These are phyloP conservation scores for Apodemia mormo DNA, from an alignment of 2,888 invertebrate species.

Conservation along the genomic window DNA sequence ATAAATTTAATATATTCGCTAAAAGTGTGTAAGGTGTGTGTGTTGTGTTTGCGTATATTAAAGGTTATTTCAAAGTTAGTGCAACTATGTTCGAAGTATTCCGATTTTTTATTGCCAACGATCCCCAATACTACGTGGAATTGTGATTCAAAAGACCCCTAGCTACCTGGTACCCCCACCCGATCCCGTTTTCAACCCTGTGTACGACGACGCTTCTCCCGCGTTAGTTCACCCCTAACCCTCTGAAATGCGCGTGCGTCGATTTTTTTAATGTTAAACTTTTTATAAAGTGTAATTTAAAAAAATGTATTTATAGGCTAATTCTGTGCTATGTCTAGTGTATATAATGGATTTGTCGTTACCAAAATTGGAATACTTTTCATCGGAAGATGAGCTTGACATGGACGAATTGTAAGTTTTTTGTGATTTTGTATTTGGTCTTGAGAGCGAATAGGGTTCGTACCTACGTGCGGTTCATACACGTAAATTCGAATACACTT, in stretches of 20 bases:
- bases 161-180: conserved; percentile 62
- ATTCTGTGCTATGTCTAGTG: conserved; percentile 66
- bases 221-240: conserved; percentile 57
- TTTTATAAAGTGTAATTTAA: conserved; percentile 35
- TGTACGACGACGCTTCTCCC: conserved; percentile 28
- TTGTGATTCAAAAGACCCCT: conserved; percentile 56
- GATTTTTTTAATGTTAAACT: conserved; percentile 34
- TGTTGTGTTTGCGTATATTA: neutral
- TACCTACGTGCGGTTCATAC: neutral
- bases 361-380: conserved; percentile 40
- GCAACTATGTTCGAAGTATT: neutral
- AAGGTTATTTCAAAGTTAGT: neutral
- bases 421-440: neutral
- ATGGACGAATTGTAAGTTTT: conserved; percentile 46
- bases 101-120: conserved; percentile 48
- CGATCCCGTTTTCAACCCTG: conserved; percentile 37
- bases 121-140: conserved; percentile 54
- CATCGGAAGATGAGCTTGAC: conserved; percentile 53
- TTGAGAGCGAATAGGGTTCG: neutral
- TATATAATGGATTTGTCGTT: conserved; percentile 34
- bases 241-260: conserved; percentile 65
- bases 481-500: neutral
- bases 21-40: too few species aligned
- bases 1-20: too few species aligned
- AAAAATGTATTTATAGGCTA: conserved; percentile 41